These are phyloP conservation scores for Hozukius guyotensis DNA, from an alignment of 2,797 vertebrate genomes.

Conservation along the genomic window DNA sequence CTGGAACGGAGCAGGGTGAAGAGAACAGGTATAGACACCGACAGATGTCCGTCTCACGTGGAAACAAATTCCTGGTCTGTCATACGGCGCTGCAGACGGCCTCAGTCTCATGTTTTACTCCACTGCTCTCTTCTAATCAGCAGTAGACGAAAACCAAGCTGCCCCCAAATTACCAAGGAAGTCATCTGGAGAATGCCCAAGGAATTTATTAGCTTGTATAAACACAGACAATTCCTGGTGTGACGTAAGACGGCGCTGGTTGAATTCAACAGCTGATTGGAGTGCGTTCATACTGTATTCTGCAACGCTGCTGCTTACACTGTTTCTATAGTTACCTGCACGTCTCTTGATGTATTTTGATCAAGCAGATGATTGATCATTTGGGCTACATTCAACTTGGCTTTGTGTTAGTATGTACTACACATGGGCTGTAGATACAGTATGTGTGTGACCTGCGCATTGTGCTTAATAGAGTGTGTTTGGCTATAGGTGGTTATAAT, in stretches of 20 bases:
- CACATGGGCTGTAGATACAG: neutral
- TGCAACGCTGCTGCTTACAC: neutral
- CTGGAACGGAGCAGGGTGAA: constrained; percentile 52
- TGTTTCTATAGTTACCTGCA: neutral
- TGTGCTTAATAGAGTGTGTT: neutral
- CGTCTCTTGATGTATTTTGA: constrained; percentile 2
- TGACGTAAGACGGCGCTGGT: constrained; percentile 44
- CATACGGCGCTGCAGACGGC: neutral
- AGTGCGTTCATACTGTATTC: constrained; percentile 29
- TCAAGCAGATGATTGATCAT: neutral
- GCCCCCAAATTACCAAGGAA: constrained; percentile 51
- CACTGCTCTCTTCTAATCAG: constrained; percentile 40
- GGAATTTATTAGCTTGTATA: constrained; percentile 72
- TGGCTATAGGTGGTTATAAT: neutral
- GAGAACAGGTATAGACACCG: constrained; percentile 70
- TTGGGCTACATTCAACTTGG: neutral
- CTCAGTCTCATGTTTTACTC: constrained; percentile 38
- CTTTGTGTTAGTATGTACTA: neutral
- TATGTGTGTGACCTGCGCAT: neutral
- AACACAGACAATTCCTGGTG: constrained; percentile 48
- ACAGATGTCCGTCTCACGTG: constrained; percentile 49
- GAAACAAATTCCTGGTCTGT: constrained; percentile 38
- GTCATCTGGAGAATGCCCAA: constrained; percentile 57
- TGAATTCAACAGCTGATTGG: constrained; percentile 59
- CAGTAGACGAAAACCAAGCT: constrained; percentile 41